Percentiles rank a stretch among this genome's conserved stretches.
These are phyloP conservation scores for Coluber constrictor DNA, from an alignment of 2,797 vertebrate genomes.

Conservation along the genomic window DNA sequence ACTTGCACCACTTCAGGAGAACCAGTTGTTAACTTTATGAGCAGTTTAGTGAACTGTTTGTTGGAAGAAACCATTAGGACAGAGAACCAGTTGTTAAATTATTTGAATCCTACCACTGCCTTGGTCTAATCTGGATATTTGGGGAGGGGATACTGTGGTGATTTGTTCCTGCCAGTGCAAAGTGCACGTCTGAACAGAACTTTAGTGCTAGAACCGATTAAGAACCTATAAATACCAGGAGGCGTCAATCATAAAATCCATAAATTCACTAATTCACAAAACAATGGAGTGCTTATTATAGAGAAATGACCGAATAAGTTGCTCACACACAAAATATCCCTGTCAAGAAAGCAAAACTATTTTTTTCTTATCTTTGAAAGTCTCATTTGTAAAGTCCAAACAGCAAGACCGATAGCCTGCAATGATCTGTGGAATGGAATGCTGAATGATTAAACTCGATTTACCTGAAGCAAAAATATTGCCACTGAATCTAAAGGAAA, in stretches of 20 bases:
- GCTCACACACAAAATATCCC: neutral
- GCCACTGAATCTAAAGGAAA: conserved; percentile 80
- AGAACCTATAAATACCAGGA: neutral
- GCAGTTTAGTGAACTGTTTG: too few relatives aligned
- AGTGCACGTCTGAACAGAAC: neutral
- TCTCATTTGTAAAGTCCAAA: neutral
- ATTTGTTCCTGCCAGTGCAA: neutral
- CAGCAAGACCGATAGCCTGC: neutral
- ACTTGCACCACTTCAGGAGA: too few relatives aligned
- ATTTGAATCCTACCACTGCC: too few relatives aligned
- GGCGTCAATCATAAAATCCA: neutral
- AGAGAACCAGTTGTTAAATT: too few relatives aligned
- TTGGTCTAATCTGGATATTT: too few relatives aligned
- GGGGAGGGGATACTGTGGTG: neutral
- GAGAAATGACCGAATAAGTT: neutral
- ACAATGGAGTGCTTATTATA: neutral
- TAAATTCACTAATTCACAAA: neutral
- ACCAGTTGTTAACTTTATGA: too few relatives aligned
- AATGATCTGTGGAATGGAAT: neutral
- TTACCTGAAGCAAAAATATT: conserved; percentile 84
- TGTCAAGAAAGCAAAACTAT: neutral
- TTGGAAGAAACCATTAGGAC: too few relatives aligned
- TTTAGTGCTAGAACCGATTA: neutral
- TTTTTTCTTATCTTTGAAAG: neutral
- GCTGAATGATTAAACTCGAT: neutral